Evolutionary conservation across 2,888 invertebrate species (phyloP), one percentile per base, ranked within the genome.

Genomic region (Entomobrya multifasciata): DNA sequence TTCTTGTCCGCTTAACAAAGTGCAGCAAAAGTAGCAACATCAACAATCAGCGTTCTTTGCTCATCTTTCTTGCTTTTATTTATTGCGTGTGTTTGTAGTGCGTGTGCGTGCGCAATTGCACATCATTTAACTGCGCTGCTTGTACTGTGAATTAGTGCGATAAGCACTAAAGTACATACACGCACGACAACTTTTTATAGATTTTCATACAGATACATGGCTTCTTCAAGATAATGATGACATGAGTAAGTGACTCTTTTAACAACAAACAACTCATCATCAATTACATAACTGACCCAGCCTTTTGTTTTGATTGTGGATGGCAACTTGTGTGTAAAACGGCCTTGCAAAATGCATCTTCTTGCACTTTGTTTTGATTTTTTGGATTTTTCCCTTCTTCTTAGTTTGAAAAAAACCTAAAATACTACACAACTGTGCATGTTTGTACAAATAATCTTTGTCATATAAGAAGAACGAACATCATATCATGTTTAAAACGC

Each of bases 261-360:
- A 74, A 36, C 49, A 47, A 27, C 52, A 30, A 52, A 74, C 52
- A 74, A 52, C 30, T 20, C 10, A 57, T 74, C 52, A 27, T 52
- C 52, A 25, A 30, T 52, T 74, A 74, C 52, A 20, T 74, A 52
- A 74, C 49, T 74, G 52, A 52, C 74, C 52, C 52, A 52, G 27
- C 74, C 74, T 49, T 74, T 74, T 25, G 1, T 70, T 67, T 1
- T 15, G 3, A n/a, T n/a, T 20, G 55, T 55, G 52, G 5, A 20
- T 57, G 30, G 25, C n/a, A 62, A 49, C 6, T 22, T 30, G 36
- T 47, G 17, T 25, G 70, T n/a, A 67, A 52, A 67, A 80, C 22
- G 80, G 30, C 80, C 80, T 80, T 80, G 80, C 67, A 44, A 52
- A 80, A 70, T 80, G 80, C 80, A 80, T 67, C 67, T 55, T 11